Evolutionary conservation across 1,140 invertebrate species (phyloP).

Genomic region (Bombus cullumanus): DNA sequence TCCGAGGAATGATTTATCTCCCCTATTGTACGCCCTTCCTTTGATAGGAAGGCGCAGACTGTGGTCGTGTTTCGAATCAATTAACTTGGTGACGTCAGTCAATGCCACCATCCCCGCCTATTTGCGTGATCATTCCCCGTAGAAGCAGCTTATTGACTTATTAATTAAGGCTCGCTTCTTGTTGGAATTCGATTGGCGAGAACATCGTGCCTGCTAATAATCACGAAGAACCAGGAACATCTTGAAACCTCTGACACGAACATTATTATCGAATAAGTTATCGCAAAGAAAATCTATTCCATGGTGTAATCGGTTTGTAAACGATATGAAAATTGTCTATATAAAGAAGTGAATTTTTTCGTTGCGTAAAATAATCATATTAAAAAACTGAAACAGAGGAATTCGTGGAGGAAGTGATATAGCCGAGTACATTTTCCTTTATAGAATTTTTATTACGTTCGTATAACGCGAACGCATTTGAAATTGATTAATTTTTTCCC

Average conservation of each 20-base stretch:
- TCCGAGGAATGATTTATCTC: slow-evolving; percentile 77
- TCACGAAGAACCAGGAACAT: background rate
- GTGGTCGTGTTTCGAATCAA: slow-evolving; percentile 57
- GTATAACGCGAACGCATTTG: background rate
- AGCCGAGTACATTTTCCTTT: background rate
- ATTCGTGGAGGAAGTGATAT: background rate
- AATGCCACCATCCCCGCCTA: slow-evolving; percentile 33
- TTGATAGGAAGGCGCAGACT: slow-evolving; percentile 29
- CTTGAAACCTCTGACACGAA: background rate
- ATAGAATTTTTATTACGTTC: background rate
- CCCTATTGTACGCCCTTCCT: slow-evolving; percentile 44
- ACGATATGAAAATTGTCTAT: too few relatives aligned
- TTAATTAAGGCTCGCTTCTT: slow-evolving; percentile 42
- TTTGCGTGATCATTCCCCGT: slow-evolving; percentile 35
- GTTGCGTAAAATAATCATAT: background rate
- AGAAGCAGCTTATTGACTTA: slow-evolving; percentile 48
- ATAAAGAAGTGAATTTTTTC: background rate
- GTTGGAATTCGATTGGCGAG: slow-evolving; percentile 39
- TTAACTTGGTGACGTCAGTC: slow-evolving; percentile 52
- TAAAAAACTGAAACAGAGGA: background rate
- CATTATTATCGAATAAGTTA: background rate
- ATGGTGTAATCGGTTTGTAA: too few relatives aligned
- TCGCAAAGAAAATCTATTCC: background rate
- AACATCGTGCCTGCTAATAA: background rate
- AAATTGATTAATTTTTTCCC: background rate